phyloP scores from a whole-genome alignment of 1,140 invertebrate species.

The Papilio polyxenes region DNA sequence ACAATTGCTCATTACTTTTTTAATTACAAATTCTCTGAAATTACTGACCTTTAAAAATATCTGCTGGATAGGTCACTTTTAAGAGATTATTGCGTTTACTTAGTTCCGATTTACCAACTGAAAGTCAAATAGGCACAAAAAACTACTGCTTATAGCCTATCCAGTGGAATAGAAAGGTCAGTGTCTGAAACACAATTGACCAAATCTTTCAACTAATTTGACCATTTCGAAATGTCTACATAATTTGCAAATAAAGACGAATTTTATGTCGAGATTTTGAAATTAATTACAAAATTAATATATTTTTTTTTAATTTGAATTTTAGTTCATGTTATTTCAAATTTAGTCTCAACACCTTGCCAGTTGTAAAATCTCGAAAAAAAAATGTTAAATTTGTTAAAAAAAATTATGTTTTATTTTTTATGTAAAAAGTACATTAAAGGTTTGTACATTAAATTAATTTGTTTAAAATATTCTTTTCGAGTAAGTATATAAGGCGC shows the following conservation, averaged over 20 bases:
- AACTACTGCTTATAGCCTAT: too few relatives aligned
- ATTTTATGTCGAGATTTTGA: not conserved
- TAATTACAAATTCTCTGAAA: not conserved
- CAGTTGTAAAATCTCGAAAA: not conserved
- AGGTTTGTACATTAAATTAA: constrained; percentile 13
- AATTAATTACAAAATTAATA: not conserved
- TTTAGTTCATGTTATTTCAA: not conserved
- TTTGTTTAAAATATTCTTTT: constrained; percentile 21
- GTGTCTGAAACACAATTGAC: too few relatives aligned
- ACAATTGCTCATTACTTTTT: constrained; percentile 13
- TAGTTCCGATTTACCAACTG: too few relatives aligned
- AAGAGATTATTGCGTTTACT: too few relatives aligned
- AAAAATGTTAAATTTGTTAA: constrained; percentile 9
- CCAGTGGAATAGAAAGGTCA: too few relatives aligned
- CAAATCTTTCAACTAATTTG: too few relatives aligned
- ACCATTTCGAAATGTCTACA: too few relatives aligned
- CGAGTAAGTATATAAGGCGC: not conserved
- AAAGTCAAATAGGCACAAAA: too few relatives aligned
- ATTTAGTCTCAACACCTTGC: constrained; percentile 5
- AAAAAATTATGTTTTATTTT: constrained; percentile 41
- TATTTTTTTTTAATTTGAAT: not conserved
- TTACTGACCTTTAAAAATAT: too few relatives aligned
- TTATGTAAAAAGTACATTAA: constrained; percentile 39
- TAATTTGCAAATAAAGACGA: not conserved
- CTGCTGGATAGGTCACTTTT: too few relatives aligned